phyloP scores from a whole-genome alignment of 2,888 invertebrate genomes.

The Tyria jacobaeae region DNA sequence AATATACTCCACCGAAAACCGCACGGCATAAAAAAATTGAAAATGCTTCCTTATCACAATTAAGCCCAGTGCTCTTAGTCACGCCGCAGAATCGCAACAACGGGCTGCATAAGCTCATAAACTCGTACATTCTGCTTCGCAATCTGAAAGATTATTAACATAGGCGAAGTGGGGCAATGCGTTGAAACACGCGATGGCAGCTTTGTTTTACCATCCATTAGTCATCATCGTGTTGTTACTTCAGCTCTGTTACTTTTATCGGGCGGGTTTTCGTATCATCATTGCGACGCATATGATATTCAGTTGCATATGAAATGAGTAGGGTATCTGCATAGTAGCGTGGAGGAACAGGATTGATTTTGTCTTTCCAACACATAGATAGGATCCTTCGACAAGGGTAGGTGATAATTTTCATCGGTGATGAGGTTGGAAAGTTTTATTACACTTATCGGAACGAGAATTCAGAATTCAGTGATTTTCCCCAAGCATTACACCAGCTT shows the following conservation, averaged over 20 bases:
- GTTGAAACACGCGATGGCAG: constrained; percentile 38
- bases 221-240: constrained; percentile 2
- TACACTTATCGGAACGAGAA: no score
- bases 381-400: no score
- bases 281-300: not conserved
- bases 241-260: not conserved
- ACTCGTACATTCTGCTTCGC: constrained; percentile 9
- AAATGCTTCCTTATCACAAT: not conserved
- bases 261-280: not conserved
- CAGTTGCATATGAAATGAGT: not conserved
- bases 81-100: constrained; percentile 1
- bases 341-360: no score
- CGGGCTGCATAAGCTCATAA: not conserved
- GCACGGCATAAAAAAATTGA: not conserved
- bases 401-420: no score
- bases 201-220: constrained; percentile 26
- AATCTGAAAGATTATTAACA: constrained; percentile 23
- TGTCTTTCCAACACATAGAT: no score
- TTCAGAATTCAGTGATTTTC: no score
- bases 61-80: constrained; percentile 8
- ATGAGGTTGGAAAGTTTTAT: no score
- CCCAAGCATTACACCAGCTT: no score
- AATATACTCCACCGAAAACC: not conserved
- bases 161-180: constrained; percentile 39
- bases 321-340: no score